phyloP scores from a whole-genome alignment of 2,888 invertebrate species.

The Tigriopus californicus region DNA sequence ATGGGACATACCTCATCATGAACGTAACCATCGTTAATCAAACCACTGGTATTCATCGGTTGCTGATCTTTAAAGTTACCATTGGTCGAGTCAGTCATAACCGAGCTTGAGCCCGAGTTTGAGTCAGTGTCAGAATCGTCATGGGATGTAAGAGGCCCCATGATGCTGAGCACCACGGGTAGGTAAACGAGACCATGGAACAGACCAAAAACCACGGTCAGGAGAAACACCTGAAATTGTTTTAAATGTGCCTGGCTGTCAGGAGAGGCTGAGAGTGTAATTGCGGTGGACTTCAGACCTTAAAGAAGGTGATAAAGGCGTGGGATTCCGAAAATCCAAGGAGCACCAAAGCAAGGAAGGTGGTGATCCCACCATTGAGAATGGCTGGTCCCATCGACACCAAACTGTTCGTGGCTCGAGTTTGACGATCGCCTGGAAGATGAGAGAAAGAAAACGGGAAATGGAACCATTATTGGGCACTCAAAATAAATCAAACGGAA shows the following conservation, averaged over 20 bases:
- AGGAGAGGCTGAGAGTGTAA: conserved; percentile 12
- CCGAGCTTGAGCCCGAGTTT: no score
- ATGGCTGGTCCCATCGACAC: conserved; percentile 34
- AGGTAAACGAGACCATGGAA: conserved; percentile 55
- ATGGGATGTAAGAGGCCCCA: conserved; percentile 40
- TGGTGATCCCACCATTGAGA: conserved; percentile 26
- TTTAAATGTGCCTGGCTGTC: conserved; percentile 12
- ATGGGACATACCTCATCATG: no score
- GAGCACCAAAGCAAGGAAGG: conserved; percentile 26
- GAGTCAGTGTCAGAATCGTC: no score
- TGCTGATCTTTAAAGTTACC: no score
- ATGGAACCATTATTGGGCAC: no score
- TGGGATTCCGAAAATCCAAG: conserved; percentile 25
- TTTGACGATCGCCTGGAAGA: neutral
- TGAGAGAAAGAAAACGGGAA: neutral
- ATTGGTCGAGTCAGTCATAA: no score
- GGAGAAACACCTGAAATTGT: conserved; percentile 46
- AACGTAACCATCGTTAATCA: no score
- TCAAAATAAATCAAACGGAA: no score
- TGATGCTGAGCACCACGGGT: conserved; percentile 49
- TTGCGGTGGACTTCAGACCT: conserved; percentile 22
- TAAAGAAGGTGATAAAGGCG: conserved; percentile 26
- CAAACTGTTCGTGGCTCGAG: neutral
- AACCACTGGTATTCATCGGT: no score
- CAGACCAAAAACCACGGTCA: conserved; percentile 55